Evolutionary conservation across 2,797 vertebrate genomes (phyloP).

Genomic region (Onychomys leucogaster): DNA sequence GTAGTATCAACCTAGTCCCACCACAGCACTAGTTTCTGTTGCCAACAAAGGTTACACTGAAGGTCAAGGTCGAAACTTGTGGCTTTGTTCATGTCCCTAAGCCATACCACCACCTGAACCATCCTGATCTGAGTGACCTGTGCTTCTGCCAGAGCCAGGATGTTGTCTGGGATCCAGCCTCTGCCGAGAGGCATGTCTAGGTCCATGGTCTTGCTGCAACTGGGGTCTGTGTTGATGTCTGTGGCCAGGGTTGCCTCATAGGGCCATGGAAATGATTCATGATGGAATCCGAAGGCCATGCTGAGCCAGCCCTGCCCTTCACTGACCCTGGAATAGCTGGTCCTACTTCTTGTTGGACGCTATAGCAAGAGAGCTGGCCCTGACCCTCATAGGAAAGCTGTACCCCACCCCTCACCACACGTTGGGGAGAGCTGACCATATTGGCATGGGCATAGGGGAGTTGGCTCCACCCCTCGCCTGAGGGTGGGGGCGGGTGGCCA

Average conservation of each 20-base stretch:
- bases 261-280: neutral
- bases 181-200: neutral
- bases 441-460: neutral
- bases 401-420: rapidly evolving
- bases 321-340: neutral
- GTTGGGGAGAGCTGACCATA: neutral
- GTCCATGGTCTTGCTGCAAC: neutral
- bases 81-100: neutral
- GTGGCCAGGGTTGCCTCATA: neutral
- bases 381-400: neutral
- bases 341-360: neutral
- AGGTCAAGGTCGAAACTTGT: neutral
- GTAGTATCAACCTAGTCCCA: neutral
- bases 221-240: neutral
- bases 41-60: neutral
- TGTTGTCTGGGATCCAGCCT: neutral
- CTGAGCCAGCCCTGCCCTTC: neutral
- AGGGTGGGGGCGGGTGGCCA: neutral
- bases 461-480: neutral
- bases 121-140: neutral
- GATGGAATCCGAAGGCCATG: neutral
- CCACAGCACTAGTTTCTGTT: neutral
- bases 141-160: neutral
- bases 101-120: neutral
- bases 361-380: neutral